phyloP scores from a whole-genome alignment of 2,797 vertebrate species.

The Acestrorhynchus altus region DNA sequence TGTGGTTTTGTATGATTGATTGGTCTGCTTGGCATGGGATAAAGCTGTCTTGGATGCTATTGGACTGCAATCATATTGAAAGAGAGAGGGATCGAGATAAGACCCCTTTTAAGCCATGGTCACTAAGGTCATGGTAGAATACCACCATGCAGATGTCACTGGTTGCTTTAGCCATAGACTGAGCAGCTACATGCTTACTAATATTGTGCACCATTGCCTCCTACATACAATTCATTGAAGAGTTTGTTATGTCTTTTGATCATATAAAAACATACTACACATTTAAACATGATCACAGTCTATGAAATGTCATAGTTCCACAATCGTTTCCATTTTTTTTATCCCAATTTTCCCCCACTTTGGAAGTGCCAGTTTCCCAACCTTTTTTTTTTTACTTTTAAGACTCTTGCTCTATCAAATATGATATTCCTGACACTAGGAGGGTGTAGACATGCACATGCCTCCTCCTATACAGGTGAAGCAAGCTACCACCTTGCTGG shows the following conservation, averaged over 20 bases:
- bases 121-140: conserved; percentile 29
- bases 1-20: conserved; percentile 14
- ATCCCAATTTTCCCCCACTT: too few relatives aligned
- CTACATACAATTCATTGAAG: not conserved
- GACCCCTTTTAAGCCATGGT: conserved; percentile 30
- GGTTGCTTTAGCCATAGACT: conserved; percentile 26
- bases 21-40: conserved; percentile 42
- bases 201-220: not conserved
- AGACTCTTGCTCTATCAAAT: too few relatives aligned
- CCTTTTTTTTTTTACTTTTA: too few relatives aligned
- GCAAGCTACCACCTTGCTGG: too few relatives aligned
- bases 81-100: conserved; percentile 29
- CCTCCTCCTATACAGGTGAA: too few relatives aligned
- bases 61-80: conserved; percentile 33
- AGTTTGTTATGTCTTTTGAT: not conserved
- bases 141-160: conserved; percentile 36
- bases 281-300: not conserved
- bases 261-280: too few relatives aligned
- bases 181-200: conserved; percentile 21
- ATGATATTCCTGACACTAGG: too few relatives aligned
- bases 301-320: not conserved
- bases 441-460: too few relatives aligned
- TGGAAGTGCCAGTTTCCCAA: too few relatives aligned
- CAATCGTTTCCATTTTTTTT: too few relatives aligned
- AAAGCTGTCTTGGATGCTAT: conserved; percentile 21